These are phyloP conservation scores for Haemorhous mexicanus DNA, from an alignment of 2,113 vertebrate genomes.

Conservation along the genomic window DNA sequence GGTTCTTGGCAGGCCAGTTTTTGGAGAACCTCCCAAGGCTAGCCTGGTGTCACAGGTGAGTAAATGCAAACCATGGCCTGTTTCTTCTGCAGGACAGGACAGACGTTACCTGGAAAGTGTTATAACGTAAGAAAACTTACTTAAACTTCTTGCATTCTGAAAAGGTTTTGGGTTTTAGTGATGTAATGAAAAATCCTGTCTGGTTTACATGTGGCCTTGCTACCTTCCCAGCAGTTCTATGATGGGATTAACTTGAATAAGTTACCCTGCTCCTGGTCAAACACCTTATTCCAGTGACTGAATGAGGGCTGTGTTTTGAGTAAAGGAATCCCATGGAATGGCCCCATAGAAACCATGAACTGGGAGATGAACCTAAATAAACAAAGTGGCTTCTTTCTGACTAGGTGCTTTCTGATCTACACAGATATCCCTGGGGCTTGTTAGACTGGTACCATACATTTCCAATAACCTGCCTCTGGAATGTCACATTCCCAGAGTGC, in stretches of 20 bases:
- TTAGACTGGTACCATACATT: neutral
- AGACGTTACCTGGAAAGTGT: neutral
- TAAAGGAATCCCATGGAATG: neutral
- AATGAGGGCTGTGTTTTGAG: neutral
- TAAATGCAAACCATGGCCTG: neutral
- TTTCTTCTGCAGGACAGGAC: constrained; percentile 29
- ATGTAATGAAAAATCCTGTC: neutral
- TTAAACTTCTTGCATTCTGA: neutral
- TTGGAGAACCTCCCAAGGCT: constrained; percentile 23
- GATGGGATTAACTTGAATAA: neutral
- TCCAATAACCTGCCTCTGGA: neutral
- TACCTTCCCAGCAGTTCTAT: neutral
- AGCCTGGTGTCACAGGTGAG: constrained; percentile 26
- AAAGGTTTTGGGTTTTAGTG: neutral
- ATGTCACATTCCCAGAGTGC: neutral
- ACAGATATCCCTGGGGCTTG: neutral
- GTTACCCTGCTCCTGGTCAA: neutral
- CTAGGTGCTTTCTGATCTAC: neutral
- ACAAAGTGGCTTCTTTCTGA: neutral
- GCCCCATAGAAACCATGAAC: neutral
- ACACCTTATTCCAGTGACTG: neutral
- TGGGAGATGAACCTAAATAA: neutral
- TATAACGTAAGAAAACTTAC: neutral
- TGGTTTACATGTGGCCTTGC: neutral
- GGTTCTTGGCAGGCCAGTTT: constrained; percentile 21